Evolutionary conservation across 2,113 vertebrate species (phyloP).

Genomic region (Amblyornis subalaris): DNA sequence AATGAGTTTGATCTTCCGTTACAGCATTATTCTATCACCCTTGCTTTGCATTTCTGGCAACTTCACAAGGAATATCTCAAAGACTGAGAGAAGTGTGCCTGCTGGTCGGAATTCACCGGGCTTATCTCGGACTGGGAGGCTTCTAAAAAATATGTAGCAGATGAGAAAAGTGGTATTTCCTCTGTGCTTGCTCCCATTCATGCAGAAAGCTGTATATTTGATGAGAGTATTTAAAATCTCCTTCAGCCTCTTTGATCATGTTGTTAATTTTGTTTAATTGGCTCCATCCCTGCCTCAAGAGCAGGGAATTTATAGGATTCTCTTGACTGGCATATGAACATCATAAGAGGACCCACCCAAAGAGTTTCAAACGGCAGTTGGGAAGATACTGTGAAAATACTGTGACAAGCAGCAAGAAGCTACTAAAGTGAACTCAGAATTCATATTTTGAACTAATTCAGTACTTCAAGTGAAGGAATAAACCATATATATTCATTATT

Average conservation of each 20-base stretch:
- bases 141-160: background rate
- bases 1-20: constrained; percentile 48
- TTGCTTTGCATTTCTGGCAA: constrained; percentile 3
- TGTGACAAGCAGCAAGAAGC: background rate
- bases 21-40: constrained; percentile 9
- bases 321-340: background rate
- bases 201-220: background rate
- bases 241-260: background rate
- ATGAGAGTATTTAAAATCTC: background rate
- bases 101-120: background rate
- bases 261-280: background rate
- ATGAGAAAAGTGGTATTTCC: background rate
- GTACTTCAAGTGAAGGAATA: background rate
- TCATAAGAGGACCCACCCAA: background rate
- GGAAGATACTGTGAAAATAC: background rate
- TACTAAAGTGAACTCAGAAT: background rate
- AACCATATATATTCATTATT: background rate
- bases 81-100: background rate
- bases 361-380: background rate
- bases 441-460: background rate
- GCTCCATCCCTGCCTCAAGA: background rate
- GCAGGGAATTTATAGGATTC: background rate
- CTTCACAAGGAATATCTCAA: background rate
- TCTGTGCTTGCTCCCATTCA: background rate
- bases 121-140: background rate